Evolutionary conservation across 2,113 vertebrate genomes (phyloP).

Genomic region (Himantopus leucocephalus): DNA sequence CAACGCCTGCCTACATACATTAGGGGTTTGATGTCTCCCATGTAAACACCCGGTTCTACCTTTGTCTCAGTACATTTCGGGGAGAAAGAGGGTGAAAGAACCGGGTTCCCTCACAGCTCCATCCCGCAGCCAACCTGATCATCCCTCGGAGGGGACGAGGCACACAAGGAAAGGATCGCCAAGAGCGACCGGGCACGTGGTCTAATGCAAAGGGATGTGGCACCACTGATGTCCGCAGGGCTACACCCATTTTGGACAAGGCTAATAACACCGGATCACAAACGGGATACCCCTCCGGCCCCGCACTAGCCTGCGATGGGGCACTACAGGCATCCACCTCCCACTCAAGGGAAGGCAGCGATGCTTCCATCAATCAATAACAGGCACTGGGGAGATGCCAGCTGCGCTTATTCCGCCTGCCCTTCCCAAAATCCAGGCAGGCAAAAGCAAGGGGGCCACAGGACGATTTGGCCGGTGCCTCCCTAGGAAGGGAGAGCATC

Average conservation of each 20-base stretch:
- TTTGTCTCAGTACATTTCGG: neutral
- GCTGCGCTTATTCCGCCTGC: neutral
- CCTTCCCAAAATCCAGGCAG: neutral
- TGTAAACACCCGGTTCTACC: neutral
- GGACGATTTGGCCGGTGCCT: neutral
- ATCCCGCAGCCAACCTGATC: neutral
- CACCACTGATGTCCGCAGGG: accelerated
- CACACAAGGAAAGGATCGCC: neutral
- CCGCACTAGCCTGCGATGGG: neutral
- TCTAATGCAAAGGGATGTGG: neutral
- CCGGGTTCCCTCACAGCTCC: neutral
- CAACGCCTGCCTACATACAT: neutral
- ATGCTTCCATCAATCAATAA: neutral
- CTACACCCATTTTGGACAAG: neutral
- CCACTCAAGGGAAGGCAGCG: neutral
- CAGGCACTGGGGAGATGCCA: neutral
- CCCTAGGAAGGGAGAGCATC: neutral
- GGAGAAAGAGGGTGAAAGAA: neutral
- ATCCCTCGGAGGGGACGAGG: neutral
- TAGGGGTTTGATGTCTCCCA: neutral
- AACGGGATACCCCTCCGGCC: neutral
- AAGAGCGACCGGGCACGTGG: accelerated
- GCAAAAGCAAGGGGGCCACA: neutral
- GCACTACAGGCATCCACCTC: neutral
- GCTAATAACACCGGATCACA: neutral